Conservation (phyloP, 2,888 invertebrate species). For the Acrocera orbiculus region DNA sequence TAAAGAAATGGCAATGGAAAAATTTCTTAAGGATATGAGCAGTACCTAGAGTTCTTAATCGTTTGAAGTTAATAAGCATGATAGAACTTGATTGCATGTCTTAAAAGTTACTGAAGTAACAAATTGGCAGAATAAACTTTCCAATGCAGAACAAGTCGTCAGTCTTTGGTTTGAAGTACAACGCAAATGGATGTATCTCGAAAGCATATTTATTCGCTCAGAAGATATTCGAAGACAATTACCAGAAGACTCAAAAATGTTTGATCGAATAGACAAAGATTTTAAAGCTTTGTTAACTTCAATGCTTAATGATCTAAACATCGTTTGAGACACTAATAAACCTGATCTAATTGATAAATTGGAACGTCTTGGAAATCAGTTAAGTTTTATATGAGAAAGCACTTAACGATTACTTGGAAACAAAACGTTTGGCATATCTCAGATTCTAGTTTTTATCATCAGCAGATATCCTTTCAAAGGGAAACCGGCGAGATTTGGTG, state of each 20-base stretch:
- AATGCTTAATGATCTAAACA: constrained; percentile 59
- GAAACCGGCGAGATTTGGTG: constrained; percentile 69
- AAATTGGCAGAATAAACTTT: constrained; percentile 73
- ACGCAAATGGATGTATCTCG: constrained; percentile 83
- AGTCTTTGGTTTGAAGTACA: constrained; percentile 77
- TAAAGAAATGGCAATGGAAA: constrained; percentile 95
- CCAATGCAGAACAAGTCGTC: constrained; percentile 75
- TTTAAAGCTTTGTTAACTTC: constrained; percentile 51
- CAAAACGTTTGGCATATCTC: constrained; percentile 83
- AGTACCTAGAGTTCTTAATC: constrained; percentile 67
- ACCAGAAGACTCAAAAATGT: constrained; percentile 77
- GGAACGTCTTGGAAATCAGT: constrained; percentile 49
- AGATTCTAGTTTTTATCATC: constrained; percentile 92
- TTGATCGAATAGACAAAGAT: constrained; percentile 67
- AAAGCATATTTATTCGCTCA: constrained; percentile 89
- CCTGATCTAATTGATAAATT: constrained; percentile 55
- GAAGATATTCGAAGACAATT: constrained; percentile 85
- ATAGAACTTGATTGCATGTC: constrained; percentile 60
- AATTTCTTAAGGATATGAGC: constrained; percentile 69
- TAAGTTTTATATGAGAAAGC: constrained; percentile 86
- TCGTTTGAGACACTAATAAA: constrained; percentile 68
- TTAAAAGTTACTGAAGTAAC: constrained; percentile 72
- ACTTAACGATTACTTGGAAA: constrained; percentile 84
- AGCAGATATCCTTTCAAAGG: constrained; percentile 59
- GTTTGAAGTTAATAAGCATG: constrained; percentile 61